These are phyloP conservation scores for Drosophila murphyi DNA, from an alignment of 1,140 invertebrate species.

Conservation along the genomic window DNA sequence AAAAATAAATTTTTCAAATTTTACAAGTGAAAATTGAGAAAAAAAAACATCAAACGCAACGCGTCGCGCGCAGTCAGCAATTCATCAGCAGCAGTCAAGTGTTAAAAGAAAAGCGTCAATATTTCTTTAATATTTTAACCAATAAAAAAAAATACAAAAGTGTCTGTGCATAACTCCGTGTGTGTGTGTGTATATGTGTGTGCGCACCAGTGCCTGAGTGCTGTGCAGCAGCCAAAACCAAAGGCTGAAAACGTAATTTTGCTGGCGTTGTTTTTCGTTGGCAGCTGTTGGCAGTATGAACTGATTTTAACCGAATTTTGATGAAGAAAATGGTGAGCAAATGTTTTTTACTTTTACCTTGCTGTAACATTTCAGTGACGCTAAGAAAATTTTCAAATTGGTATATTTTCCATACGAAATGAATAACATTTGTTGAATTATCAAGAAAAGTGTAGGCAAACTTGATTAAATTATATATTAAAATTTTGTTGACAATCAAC, in stretches of 20 bases:
- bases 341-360: conserved; percentile 26
- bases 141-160: conserved; percentile 48
- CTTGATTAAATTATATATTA: too few species aligned
- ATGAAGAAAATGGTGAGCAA: conserved; percentile 79
- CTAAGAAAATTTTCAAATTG: conserved; percentile 33
- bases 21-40: conserved; percentile 74
- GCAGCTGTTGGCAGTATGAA: conserved; percentile 83
- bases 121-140: conserved; percentile 51
- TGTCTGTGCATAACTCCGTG: conserved; percentile 48
- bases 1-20: conserved; percentile 54
- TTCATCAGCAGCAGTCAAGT: conserved; percentile 55
- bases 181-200: conserved; percentile 31
- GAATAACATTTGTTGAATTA: not conserved
- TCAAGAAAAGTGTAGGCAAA: not conserved
- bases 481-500: too few species aligned
- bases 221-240: conserved; percentile 60
- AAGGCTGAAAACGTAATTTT: conserved; percentile 52
- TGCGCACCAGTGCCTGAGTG: conserved; percentile 37
- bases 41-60: conserved; percentile 30
- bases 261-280: conserved; percentile 71
- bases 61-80: conserved; percentile 50
- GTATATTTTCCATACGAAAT: not conserved
- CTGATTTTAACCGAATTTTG: conserved; percentile 77
- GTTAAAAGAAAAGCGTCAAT: conserved; percentile 64
- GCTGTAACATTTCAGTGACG: conserved; percentile 53